Conservation (phyloP, 2,797 vertebrate species). For the Orientallactaga sibirica region DNA sequence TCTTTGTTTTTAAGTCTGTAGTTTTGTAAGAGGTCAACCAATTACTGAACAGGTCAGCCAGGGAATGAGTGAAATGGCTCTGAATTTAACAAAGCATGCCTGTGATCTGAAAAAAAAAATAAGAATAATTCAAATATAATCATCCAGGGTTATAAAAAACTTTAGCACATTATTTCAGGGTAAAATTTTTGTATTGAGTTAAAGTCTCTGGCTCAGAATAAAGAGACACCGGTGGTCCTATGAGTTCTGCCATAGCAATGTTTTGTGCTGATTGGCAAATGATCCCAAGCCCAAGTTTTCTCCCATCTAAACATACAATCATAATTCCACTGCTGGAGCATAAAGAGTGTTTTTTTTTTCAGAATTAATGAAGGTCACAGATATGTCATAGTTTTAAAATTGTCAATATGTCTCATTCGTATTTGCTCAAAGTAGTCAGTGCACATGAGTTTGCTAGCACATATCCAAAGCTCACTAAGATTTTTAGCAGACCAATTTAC, state of each 20-base stretch:
- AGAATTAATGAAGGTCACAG: neutral
- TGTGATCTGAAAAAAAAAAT: conserved; percentile 1
- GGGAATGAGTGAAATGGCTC: conserved; percentile 40
- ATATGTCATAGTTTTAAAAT: neutral
- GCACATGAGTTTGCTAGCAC: neutral
- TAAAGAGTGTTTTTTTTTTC: neutral
- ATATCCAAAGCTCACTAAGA: neutral
- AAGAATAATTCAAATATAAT: neutral
- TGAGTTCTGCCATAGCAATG: neutral
- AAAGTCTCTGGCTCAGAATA: neutral
- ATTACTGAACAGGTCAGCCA: conserved; percentile 53
- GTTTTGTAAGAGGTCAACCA: conserved; percentile 58
- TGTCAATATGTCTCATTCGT: neutral
- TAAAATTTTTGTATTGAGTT: conserved; percentile 1
- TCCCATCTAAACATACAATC: neutral
- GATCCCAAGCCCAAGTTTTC: neutral
- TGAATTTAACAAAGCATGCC: conserved; percentile 37
- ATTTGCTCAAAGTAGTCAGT: neutral
- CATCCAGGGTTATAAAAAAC: neutral
- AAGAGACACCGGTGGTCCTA: neutral
- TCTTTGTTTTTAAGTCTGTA: conserved; percentile 66
- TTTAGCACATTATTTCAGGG: conserved; percentile 53
- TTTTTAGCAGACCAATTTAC: neutral
- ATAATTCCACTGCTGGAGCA: neutral
- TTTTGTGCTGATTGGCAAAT: neutral